Evolutionary conservation across 2,113 vertebrate species (phyloP).

Genomic region (Sylvia atricapilla): DNA sequence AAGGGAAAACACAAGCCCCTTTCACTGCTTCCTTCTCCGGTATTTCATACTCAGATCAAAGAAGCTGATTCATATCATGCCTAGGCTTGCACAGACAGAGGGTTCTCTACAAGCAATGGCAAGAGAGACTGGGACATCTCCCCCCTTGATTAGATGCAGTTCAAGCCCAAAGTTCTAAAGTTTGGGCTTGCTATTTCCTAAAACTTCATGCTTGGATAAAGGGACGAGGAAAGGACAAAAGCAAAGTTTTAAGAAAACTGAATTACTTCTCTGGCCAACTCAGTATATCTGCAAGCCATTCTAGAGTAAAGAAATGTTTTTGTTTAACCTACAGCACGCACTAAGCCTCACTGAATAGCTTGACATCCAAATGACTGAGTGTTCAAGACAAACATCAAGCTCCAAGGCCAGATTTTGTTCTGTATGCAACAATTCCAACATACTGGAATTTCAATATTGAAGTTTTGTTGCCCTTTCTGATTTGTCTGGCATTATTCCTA

Average conservation of each 20-base stretch:
- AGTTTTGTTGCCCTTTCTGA: not conserved
- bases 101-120: not conserved
- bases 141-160: not conserved
- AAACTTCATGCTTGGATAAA: not conserved
- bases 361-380: not conserved
- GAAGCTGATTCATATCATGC: not conserved
- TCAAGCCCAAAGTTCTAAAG: not conserved
- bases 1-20: not conserved
- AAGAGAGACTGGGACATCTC: not conserved
- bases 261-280: not conserved
- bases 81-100: not conserved
- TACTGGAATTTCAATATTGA: not conserved
- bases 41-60: not conserved
- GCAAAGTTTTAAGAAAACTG: not conserved
- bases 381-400: not conserved
- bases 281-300: not conserved
- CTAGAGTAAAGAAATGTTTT: not conserved
- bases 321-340: not conserved
- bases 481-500: not conserved
- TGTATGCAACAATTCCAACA: not conserved
- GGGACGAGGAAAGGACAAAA: not conserved
- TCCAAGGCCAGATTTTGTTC: not conserved
- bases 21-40: not conserved
- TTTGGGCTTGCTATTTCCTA: not conserved
- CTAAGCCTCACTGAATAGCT: not conserved